phyloP scores from a whole-genome alignment of 2,797 vertebrate genomes.

The Liparis tanakae region DNA sequence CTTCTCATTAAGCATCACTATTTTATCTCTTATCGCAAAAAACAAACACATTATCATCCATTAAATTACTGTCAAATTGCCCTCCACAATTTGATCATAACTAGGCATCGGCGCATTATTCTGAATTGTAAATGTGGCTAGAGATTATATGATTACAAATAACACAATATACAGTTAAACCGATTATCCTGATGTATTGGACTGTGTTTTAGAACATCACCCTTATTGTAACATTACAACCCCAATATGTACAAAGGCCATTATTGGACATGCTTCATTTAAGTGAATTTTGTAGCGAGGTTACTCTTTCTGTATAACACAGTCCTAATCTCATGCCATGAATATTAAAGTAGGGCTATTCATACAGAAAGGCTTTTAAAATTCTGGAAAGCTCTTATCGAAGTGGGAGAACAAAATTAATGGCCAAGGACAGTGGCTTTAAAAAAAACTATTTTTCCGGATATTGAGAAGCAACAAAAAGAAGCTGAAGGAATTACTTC shows the following conservation, averaged over 20 bases:
- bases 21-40: not conserved
- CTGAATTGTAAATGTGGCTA: conserved; percentile 14
- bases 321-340: conserved; percentile 18
- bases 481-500: no score
- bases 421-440: conserved; percentile 16
- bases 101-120: conserved; percentile 29
- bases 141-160: conserved; percentile 19
- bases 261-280: conserved; percentile 17
- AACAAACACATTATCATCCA: conserved; percentile 1
- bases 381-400: conserved; percentile 25
- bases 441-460: conserved; percentile 15
- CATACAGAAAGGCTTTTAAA: not conserved
- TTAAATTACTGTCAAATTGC: conserved; percentile 29
- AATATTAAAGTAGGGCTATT: conserved; percentile 44
- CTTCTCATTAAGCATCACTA: not conserved
- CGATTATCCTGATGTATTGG: not conserved
- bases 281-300: conserved; percentile 14
- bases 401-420: conserved; percentile 3
- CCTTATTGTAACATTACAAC: not conserved
- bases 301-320: conserved; percentile 26
- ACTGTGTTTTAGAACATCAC: not conserved
- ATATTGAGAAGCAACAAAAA: no score
- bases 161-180: conserved; percentile 8
- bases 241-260: not conserved
- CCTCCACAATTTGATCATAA: conserved; percentile 29